phyloP scores from a whole-genome alignment of 2,113 vertebrate genomes.

The Leuciscus idus region DNA sequence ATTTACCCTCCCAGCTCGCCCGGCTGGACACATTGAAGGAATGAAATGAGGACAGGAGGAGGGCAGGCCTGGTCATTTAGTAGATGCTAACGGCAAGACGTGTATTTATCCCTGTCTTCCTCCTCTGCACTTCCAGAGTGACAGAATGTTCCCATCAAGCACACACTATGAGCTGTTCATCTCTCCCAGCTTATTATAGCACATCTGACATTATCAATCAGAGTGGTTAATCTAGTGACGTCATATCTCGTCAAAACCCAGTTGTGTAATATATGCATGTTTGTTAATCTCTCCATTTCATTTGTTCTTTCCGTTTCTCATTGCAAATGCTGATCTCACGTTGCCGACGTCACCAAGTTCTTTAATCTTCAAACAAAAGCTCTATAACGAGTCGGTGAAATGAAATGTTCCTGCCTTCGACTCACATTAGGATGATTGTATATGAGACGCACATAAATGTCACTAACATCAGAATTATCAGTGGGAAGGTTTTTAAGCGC shows the following conservation, averaged over 20 bases:
- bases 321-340: not conserved
- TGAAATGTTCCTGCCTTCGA: not conserved
- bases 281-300: not conserved
- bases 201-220: not conserved
- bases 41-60: not conserved
- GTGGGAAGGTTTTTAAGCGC: not conserved
- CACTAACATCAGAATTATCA: not conserved
- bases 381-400: not conserved
- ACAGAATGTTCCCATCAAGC: constrained; percentile 1
- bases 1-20: not conserved
- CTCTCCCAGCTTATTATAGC: not conserved
- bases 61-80: not conserved
- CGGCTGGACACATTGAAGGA: not conserved
- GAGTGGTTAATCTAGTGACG: not conserved
- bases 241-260: not conserved
- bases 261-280: not conserved
- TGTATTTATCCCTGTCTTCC: not conserved
- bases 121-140: not conserved
- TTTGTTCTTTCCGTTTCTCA: not conserved
- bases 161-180: not conserved
- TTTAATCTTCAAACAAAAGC: not conserved
- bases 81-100: not conserved
- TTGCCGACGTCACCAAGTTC: not conserved
- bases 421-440: not conserved
- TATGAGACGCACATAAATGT: not conserved